Base-by-base conservation (phyloP, 1,140 invertebrate genomes). In the Triops longicaudatus region DNA sequence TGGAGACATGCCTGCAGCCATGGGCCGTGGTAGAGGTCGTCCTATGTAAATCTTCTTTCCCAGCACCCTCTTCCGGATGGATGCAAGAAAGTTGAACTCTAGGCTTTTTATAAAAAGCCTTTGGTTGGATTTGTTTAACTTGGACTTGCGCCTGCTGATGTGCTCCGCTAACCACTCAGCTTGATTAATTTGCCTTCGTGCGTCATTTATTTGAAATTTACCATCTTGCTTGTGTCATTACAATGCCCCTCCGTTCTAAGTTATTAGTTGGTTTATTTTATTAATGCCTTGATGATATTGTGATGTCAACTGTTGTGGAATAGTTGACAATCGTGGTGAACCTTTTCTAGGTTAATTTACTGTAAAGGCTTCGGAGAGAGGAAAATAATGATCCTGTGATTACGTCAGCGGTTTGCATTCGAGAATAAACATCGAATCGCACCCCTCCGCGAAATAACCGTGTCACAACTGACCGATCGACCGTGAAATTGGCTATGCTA, bases 1-100 rank as follows among this genome's bases (percentile, higher is more conserved):
- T 17, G 81, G 81, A 12, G 82, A 83, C 63, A 79, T 79, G 41
- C 77, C 77, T 10, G 79, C 74, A 31, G 71, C 22, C 1, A 77
- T 78, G 27, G 81, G 82, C 26, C 44, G 82, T 50, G 80, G 82
- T 27, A 50, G 79, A 73, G 82, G 82, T 31, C 63, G 81, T 73
- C 81, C 81, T 26, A 80, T 80, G 79, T 75, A 50, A 75, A 63
- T 63, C 50, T 44, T 44, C 11, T 63, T n/a, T 22, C 17, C 22
- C 50, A 9, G 22, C 6, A 63, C 50, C 22, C 22, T n/a, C 22
- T 63, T 22, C 14, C 14, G 50, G 50, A 63, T 63, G 50, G 50
- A 63, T 63, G 50, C 50, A 63, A 63, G 50, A 63, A 63, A 37
- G 7, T 37, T 37, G 31, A 37, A 37, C 17, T 63, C 17, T 1